Percentiles rank a stretch among this genome's conserved stretches.
Conservation (phyloP, 2,888 invertebrate species). For the Scaptomyza flava region DNA sequence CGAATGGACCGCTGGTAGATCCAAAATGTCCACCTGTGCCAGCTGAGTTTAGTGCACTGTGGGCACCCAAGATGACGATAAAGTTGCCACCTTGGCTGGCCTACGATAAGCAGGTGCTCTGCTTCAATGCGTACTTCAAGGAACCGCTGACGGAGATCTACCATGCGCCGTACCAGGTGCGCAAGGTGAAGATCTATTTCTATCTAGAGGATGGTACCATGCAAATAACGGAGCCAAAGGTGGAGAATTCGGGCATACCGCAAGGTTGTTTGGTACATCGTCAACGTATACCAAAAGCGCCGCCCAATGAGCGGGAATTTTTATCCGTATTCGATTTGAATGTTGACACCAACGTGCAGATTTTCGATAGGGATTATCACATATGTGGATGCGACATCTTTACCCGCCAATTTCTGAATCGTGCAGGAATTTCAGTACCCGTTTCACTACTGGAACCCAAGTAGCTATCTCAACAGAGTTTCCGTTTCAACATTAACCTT, state of each 20-base stretch:
- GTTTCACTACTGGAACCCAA: conserved; percentile 87
- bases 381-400: conserved; percentile 94
- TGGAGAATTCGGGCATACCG: conserved; percentile 92
- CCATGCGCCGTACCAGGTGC: conserved; percentile 88
- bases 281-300: conserved; percentile 91
- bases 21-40: conserved; percentile 83
- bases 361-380: conserved; percentile 92
- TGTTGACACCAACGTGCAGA: conserved; percentile 91
- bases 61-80: conserved; percentile 90
- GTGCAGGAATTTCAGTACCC: conserved; percentile 93
- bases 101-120: conserved; percentile 92
- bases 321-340: conserved; percentile 95
- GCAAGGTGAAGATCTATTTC: conserved; percentile 93
- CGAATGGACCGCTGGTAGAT: conserved; percentile 84
- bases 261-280: conserved; percentile 93
- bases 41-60: conserved; percentile 88
- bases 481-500: neutral
- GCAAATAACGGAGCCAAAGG: conserved; percentile 92
- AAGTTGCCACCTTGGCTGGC: conserved; percentile 94
- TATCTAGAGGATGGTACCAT: conserved; percentile 96
- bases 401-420: conserved; percentile 92
- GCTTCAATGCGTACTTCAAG: conserved; percentile 84
- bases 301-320: conserved; percentile 90
- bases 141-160: conserved; percentile 89
- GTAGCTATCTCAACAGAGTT: conserved; percentile 78